Conservation (phyloP, 2,113 vertebrate genomes). For the Quiscalus mexicanus region DNA sequence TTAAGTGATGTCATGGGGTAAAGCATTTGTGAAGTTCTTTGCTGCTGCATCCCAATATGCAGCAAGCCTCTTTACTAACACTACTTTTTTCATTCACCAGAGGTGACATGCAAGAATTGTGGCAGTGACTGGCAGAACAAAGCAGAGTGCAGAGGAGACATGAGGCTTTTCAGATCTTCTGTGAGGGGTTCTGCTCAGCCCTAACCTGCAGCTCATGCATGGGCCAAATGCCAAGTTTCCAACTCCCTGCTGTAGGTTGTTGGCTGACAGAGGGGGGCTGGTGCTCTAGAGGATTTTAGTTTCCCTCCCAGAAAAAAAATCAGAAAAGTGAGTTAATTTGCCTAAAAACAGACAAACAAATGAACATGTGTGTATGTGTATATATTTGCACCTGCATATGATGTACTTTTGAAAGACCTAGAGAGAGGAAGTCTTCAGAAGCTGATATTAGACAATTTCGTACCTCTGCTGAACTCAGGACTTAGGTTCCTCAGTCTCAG, state of each 20-base stretch:
- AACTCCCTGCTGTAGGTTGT: neutral
- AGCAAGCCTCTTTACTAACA: neutral
- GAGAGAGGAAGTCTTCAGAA: neutral
- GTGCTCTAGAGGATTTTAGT: neutral
- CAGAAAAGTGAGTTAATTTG: neutral
- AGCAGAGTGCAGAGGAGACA: neutral
- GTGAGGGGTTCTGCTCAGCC: neutral
- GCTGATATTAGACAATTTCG: neutral
- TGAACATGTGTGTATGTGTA: neutral
- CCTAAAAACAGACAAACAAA: neutral
- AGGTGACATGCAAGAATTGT: neutral
- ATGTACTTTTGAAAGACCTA: neutral
- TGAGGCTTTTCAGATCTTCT: neutral
- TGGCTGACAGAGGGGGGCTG: neutral
- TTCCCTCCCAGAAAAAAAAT: neutral
- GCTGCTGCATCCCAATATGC: fast-evolving
- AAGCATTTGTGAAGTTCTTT: neutral
- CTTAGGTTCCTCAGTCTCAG: neutral
- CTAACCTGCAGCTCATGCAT: neutral
- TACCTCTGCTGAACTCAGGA: neutral
- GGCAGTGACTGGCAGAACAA: neutral
- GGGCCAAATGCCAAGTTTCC: neutral
- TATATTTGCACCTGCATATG: neutral
- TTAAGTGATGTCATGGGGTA: neutral
- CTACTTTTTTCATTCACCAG: neutral